Evolutionary conservation across 2,797 vertebrate genomes (phyloP).

Genomic region (Dendrocincla tyrannina): DNA sequence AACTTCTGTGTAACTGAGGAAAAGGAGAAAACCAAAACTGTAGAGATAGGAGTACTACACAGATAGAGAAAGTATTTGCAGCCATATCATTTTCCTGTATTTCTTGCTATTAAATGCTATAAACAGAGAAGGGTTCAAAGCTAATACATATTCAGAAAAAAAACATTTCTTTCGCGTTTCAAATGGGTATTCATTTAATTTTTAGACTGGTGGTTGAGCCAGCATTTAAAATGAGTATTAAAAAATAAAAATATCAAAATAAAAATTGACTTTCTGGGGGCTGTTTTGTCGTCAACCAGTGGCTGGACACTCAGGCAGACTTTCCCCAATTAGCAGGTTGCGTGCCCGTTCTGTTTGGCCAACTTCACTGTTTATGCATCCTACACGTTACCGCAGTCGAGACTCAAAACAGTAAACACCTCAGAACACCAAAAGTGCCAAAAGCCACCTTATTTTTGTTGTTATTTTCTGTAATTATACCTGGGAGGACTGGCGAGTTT

Average conservation of each 20-base stretch:
- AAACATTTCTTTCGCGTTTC: not conserved
- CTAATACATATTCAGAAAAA: not conserved
- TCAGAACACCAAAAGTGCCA: conserved; percentile 8
- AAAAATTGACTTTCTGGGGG: not conserved
- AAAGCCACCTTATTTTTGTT: conserved; percentile 41
- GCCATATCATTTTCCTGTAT: not conserved
- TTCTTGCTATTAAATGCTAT: not conserved
- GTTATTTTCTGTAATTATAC: conserved; percentile 56
- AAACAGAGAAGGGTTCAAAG: not conserved
- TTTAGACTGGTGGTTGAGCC: not conserved
- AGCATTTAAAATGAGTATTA: not conserved
- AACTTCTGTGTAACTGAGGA: not conserved
- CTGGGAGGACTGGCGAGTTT: not conserved
- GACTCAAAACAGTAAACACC: conserved; percentile 32
- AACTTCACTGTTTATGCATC: not conserved
- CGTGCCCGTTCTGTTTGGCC: not conserved
- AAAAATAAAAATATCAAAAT: not conserved
- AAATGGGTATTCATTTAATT: not conserved
- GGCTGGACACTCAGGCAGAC: not conserved
- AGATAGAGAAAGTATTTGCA: not conserved
- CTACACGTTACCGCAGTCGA: not conserved
- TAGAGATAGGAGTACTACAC: not conserved
- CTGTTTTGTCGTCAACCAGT: not conserved
- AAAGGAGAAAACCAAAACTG: not conserved
- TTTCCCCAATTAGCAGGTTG: conserved; percentile 26